Base-by-base conservation (phyloP, 2,888 invertebrate species). In the Strigamia maritima region DNA sequence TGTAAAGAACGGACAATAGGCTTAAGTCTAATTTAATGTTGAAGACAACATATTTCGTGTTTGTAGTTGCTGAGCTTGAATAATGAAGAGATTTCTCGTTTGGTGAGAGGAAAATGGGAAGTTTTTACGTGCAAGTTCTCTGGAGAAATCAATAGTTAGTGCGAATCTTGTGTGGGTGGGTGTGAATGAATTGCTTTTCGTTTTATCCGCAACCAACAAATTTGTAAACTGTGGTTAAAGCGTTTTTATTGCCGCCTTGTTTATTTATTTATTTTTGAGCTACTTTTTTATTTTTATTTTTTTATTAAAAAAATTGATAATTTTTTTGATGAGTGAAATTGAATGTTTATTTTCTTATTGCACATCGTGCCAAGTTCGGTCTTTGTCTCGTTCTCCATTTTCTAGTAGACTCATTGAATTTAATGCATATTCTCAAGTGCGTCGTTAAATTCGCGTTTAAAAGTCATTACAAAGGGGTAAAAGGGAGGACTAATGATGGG, bases 61-160 rank as follows among this genome's bases (percentile, higher is more conserved):
- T 70, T 70, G 28, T 14, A 70, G 24, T 28, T 16, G 70, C 70
- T 26, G 28, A 70, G 70, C 70, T 70, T 70, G 70, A 70, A 70
- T 70, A 70, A 70, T 70, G 70, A 70, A 70, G 70, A 70, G 70
- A 28, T 70, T 70, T 28, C 70, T 70, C 70, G 70, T 70, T 70
- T 70, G 70, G 70, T 28, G 26, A 28, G 26, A 70, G 28, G 14
- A 70, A 28, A 70, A 70, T 70, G 70, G 26, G 28, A 70, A 28
- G 12, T 70, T 70, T 70, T 70, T 70, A 70, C 70, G 70, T 24
- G 28, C 70, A 70, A 70, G 70, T 70, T 70, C 70, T 70, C 70
- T 70, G 70, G 70, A 70, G 70, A 70, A 70, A 70, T 70, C 70
- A 70, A 70, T 70, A 70, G 70, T n/a, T 70, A 70, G 70, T 70